Conservation (phyloP, 1,140 invertebrate species). For the Drosophila seguyi region DNA sequence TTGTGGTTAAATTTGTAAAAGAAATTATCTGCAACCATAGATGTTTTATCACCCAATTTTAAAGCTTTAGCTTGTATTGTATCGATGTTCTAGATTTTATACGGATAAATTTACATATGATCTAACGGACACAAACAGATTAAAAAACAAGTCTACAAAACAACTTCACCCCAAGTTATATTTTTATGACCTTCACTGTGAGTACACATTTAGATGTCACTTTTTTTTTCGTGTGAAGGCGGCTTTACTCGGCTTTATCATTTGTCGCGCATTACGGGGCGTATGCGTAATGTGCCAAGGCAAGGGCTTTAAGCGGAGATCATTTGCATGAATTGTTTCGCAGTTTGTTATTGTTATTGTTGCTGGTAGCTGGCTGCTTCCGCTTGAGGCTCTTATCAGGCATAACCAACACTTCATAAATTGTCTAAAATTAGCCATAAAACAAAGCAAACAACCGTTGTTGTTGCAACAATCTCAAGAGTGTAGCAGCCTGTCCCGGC, state of each 20-base stretch:
- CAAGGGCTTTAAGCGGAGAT: constrained; percentile 54
- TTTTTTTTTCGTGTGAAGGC: constrained; percentile 8
- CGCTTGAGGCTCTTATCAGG: constrained; percentile 70
- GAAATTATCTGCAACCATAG: too few relatives aligned
- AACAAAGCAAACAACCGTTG: constrained; percentile 54
- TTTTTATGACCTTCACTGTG: not conserved
- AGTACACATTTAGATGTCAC: constrained; percentile 3
- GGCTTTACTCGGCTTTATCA: constrained; percentile 55
- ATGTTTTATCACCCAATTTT: too few relatives aligned
- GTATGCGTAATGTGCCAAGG: constrained; percentile 69
- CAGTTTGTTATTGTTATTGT: constrained; percentile 42
- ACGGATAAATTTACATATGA: too few relatives aligned
- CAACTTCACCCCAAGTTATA: not conserved
- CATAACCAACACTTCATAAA: constrained; percentile 82
- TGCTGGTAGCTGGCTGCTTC: constrained; percentile 29
- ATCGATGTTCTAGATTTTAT: not conserved
- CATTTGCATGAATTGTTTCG: constrained; percentile 76
- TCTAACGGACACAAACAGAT: too few relatives aligned
- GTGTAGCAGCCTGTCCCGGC: constrained; percentile 25
- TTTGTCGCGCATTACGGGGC: constrained; percentile 60
- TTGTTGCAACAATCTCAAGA: constrained; percentile 39
- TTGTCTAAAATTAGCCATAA: constrained; percentile 83
- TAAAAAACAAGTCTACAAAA: not conserved
- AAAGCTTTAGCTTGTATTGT: too few relatives aligned
- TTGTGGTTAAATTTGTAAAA: not conserved